Conservation (phyloP, 2,797 vertebrate species). For the Silurus aristotelis region DNA sequence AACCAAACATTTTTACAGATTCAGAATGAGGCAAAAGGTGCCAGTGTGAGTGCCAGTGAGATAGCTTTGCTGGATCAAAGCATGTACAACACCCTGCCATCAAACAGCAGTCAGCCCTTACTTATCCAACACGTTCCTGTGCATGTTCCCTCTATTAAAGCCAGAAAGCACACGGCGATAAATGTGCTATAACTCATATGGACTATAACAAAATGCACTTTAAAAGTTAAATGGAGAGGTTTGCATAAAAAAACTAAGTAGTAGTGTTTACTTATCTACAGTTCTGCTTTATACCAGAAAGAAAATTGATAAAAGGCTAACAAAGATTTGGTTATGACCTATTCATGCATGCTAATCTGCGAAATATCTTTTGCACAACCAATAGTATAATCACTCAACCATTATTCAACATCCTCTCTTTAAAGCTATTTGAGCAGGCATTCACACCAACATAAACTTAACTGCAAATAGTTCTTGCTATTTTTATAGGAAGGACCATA, state of each 20-base stretch:
- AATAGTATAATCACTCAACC: slow-evolving; percentile 4
- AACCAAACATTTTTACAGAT: background rate
- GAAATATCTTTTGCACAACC: slow-evolving; percentile 17
- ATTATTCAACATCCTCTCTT: background rate
- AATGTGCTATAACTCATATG: slow-evolving; percentile 50
- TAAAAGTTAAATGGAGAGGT: slow-evolving; percentile 54
- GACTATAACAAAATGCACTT: slow-evolving; percentile 49
- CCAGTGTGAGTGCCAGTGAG: slow-evolving; percentile 54
- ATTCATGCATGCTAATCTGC: slow-evolving; percentile 6
- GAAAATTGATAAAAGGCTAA: slow-evolving; percentile 5
- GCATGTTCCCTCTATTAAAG: slow-evolving; percentile 47
- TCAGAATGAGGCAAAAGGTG: slow-evolving; percentile 39
- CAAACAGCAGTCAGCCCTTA: slow-evolving; percentile 53
- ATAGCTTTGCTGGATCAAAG: slow-evolving; percentile 65
- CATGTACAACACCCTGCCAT: slow-evolving; percentile 33
- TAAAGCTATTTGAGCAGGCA: background rate
- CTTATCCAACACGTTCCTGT: slow-evolving; percentile 54
- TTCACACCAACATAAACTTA: slow-evolving; percentile 9
- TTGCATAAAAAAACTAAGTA: background rate
- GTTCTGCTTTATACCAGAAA: slow-evolving; percentile 36
- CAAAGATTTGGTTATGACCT: slow-evolving; percentile 5
- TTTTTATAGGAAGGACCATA: background rate
- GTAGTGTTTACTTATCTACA: background rate
- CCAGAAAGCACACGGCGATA: slow-evolving; percentile 46
- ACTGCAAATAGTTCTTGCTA: background rate